Evolutionary conservation across 2,113 vertebrate species (phyloP).

Genomic region (Thalassoma bifasciatum): DNA sequence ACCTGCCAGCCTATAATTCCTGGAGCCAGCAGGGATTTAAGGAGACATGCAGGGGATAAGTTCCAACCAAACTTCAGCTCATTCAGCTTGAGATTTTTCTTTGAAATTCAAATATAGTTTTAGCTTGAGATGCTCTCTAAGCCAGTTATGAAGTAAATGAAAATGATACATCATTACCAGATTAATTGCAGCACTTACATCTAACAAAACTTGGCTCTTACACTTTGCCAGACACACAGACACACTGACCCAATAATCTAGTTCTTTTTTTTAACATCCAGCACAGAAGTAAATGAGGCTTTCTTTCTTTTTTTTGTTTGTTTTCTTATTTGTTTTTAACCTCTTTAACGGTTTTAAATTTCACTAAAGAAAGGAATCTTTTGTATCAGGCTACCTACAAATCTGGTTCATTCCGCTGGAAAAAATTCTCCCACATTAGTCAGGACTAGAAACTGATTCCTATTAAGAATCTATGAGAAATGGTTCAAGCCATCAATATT

Average conservation of each 20-base stretch:
- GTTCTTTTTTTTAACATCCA: conserved; percentile 5
- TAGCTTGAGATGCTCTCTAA: not conserved
- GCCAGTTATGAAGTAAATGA: conserved; percentile 19
- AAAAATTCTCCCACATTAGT: too few relatives aligned
- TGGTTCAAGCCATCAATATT: too few relatives aligned
- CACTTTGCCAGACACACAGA: not conserved
- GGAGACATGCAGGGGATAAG: conserved; percentile 41
- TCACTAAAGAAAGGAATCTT: too few relatives aligned
- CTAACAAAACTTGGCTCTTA: not conserved
- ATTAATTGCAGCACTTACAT: conserved; percentile 31
- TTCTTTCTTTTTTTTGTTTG: too few relatives aligned
- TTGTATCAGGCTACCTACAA: too few relatives aligned
- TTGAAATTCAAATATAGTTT: conserved; percentile 56
- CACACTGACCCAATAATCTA: conserved; percentile 9
- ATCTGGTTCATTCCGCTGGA: too few relatives aligned
- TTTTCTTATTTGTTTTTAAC: too few relatives aligned
- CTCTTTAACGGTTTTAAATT: too few relatives aligned
- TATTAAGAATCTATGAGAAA: too few relatives aligned
- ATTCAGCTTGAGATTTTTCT: conserved; percentile 43
- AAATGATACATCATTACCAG: conserved; percentile 35
- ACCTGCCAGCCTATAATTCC: conserved; percentile 63
- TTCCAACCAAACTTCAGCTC: conserved; percentile 25
- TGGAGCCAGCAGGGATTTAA: conserved; percentile 43
- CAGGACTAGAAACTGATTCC: too few relatives aligned
- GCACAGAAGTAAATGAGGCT: not conserved